Conservation (phyloP, 1,140 invertebrate species). For the Pteromalus puparum region DNA sequence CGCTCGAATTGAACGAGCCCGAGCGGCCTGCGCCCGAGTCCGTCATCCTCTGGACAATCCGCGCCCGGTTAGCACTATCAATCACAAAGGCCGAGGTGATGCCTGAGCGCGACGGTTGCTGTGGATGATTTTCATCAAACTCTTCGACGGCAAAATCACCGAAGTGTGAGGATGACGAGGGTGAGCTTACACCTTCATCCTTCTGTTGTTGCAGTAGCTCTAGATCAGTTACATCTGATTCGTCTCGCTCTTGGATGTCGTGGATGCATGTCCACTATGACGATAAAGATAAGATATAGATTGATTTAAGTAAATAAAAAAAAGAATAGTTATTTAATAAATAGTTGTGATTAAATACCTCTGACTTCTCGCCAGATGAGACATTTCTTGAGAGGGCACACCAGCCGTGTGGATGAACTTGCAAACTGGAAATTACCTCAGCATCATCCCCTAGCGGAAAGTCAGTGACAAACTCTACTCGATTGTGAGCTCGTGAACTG, state of each 20-base stretch:
- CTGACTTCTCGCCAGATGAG: constrained; percentile 88
- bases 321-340: not conserved
- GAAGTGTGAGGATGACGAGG: constrained; percentile 62
- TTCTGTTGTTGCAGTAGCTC: constrained; percentile 66
- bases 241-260: constrained; percentile 87
- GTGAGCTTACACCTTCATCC: constrained; percentile 44
- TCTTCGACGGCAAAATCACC: constrained; percentile 66
- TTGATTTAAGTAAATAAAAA: not conserved
- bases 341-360: constrained; percentile 75
- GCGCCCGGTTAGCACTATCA: constrained; percentile 59
- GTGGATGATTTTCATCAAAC: constrained; percentile 60
- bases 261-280: constrained; percentile 93
- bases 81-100: constrained; percentile 67
- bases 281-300: not conserved
- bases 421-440: constrained; percentile 91
- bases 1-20: constrained; percentile 58
- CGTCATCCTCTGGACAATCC: constrained; percentile 39
- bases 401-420: constrained; percentile 95
- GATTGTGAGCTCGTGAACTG: constrained; percentile 83
- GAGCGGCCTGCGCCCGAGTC: constrained; percentile 50
- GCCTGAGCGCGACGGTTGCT: constrained; percentile 63
- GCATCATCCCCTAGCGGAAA: constrained; percentile 91
- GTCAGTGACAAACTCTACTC: constrained; percentile 92
- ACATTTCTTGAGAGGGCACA: constrained; percentile 91
- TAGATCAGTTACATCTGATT: constrained; percentile 52